phyloP scores from a whole-genome alignment of 2,888 invertebrate species.

The Volucella bombylans region DNA sequence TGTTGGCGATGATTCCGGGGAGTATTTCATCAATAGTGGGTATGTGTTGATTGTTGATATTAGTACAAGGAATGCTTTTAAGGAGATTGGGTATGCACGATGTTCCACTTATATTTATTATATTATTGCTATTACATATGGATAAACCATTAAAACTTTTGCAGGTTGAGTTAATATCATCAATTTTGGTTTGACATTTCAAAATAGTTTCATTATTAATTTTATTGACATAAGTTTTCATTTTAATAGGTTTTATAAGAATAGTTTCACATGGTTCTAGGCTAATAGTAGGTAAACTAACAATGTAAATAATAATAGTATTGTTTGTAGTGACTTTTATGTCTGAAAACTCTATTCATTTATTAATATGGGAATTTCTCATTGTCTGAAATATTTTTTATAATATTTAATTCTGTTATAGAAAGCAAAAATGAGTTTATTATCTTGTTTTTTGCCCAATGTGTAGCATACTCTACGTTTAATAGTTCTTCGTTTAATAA shows the following conservation, averaged over 20 bases:
- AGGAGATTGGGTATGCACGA: neutral
- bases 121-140: neutral
- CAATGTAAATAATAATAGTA: too few relatives aligned
- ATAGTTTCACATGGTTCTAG: too few relatives aligned
- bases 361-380: conserved; percentile 8
- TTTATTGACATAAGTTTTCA: too few relatives aligned
- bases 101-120: neutral
- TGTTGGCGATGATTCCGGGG: too few relatives aligned
- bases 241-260: too few relatives aligned
- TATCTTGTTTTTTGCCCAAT: conserved; percentile 5
- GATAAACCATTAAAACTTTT: too few relatives aligned
- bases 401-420: conserved; percentile 1
- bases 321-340: conserved; percentile 6
- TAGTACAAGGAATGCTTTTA: too few relatives aligned
- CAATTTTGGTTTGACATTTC: neutral
- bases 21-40: too few relatives aligned
- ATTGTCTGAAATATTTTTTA: neutral
- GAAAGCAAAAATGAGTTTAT: conserved; percentile 6
- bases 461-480: conserved; percentile 15
- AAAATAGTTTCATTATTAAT: neutral
- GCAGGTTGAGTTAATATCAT: neutral
- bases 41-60: too few relatives aligned
- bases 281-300: too few relatives aligned
- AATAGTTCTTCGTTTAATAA: conserved; percentile 13
- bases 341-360: conserved; percentile 14